These are phyloP conservation scores for Palloptera scutellata DNA, from an alignment of 2,888 invertebrate species.

Conservation along the genomic window DNA sequence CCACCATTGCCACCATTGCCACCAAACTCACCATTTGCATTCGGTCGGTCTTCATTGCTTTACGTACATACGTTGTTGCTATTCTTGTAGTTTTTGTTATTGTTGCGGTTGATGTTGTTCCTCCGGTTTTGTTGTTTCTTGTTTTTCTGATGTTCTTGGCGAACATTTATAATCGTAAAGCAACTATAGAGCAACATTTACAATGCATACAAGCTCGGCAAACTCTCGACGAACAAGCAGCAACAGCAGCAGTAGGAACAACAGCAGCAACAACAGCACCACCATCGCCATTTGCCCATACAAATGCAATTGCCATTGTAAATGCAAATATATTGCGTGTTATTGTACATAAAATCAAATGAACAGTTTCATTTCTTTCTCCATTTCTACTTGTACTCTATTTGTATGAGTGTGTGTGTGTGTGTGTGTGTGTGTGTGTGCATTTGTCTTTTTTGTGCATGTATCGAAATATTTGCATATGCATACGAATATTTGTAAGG, in stretches of 20 bases:
- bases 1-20: background rate
- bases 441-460: slow-evolving; percentile 12
- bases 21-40: background rate
- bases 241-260: slow-evolving; percentile 3
- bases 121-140: slow-evolving; percentile 2
- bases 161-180: slow-evolving; percentile 35
- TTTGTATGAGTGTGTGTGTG: slow-evolving; percentile 14
- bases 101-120: slow-evolving; percentile 18
- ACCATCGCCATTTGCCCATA: background rate
- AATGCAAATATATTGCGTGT: slow-evolving; percentile 25
- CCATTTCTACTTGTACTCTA: slow-evolving; percentile 14
- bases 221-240: background rate
- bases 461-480: background rate
- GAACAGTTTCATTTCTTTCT: slow-evolving; percentile 8
- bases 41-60: background rate
- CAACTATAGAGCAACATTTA: slow-evolving; percentile 1
- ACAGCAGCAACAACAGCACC: background rate
- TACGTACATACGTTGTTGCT: background rate
- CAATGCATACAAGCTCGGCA: too few relatives aligned
- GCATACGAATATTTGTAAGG: background rate
- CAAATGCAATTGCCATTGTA: slow-evolving; percentile 17
- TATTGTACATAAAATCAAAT: slow-evolving; percentile 17
- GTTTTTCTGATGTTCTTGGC: slow-evolving; percentile 31
- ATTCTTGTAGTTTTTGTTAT: slow-evolving; percentile 21
- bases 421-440: slow-evolving; percentile 12